Conservation (phyloP, 2,113 vertebrate species). For the Eubucco bourcierii region DNA sequence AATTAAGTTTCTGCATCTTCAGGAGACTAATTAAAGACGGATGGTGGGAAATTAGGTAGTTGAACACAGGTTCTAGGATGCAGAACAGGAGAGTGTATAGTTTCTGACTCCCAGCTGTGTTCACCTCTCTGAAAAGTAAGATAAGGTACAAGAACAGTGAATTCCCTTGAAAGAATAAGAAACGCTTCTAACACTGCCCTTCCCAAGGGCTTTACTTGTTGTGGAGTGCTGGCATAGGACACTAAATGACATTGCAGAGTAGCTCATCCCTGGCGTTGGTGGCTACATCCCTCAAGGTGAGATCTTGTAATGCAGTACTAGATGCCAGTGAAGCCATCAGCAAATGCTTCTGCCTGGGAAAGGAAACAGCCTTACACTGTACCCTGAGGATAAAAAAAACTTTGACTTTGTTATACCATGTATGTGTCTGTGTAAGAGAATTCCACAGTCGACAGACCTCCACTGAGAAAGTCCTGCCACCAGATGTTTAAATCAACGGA, state of each 20-base stretch:
- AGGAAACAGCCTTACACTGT: conserved; percentile 43
- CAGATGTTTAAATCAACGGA: conserved; percentile 68
- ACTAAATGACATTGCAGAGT: neutral
- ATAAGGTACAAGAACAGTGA: fast-evolving
- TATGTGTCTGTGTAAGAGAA: conserved; percentile 40
- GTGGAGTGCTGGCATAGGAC: neutral
- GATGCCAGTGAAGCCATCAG: neutral
- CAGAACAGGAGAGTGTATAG: neutral
- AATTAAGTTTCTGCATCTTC: neutral
- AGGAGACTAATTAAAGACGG: neutral
- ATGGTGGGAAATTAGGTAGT: neutral
- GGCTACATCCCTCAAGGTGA: neutral
- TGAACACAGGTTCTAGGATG: neutral
- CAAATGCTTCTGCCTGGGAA: conserved; percentile 61
- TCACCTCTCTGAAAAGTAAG: neutral
- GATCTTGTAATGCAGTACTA: neutral
- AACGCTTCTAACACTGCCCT: neutral
- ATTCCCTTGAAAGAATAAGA: neutral
- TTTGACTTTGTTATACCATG: conserved; percentile 49
- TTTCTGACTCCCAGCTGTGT: neutral
- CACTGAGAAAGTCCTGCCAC: conserved; percentile 62
- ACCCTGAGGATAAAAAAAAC: conserved; percentile 61
- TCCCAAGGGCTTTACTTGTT: neutral
- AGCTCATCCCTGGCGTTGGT: neutral
- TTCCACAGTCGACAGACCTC: conserved; percentile 51